Conservation (phyloP, 2,797 vertebrate species). For the Esox masquinongy region DNA sequence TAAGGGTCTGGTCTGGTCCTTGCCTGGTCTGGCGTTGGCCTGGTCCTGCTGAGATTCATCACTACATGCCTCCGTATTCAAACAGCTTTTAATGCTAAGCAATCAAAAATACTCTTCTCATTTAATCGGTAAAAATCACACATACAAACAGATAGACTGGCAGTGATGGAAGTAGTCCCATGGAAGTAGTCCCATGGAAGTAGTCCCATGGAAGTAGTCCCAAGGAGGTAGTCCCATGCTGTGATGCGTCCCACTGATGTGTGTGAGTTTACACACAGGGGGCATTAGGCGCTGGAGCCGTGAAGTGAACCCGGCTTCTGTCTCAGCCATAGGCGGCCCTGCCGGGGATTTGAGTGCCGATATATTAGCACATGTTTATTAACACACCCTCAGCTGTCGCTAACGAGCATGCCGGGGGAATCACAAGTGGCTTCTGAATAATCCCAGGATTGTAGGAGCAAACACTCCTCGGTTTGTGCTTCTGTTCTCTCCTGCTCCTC, state of each 20-base stretch:
- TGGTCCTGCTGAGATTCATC: not conserved
- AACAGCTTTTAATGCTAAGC: not conserved
- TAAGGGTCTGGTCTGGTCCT: too few relatives aligned
- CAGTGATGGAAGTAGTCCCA: too few relatives aligned
- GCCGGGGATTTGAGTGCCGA: constrained; percentile 4
- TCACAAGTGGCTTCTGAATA: not conserved
- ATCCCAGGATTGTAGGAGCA: not conserved
- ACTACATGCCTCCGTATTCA: not conserved
- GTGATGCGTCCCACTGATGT: not conserved
- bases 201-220: too few relatives aligned
- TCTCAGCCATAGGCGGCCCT: constrained; percentile 3
- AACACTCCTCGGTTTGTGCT: not conserved
- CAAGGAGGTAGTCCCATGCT: not conserved
- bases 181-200: too few relatives aligned
- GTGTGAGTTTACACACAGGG: not conserved
- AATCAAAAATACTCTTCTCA: not conserved
- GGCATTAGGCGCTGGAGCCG: not conserved
- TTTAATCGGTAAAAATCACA: not conserved
- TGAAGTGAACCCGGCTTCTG: constrained; percentile 20
- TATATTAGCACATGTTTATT: constrained; percentile 49
- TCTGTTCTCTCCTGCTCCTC: not conserved
- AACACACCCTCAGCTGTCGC: not conserved
- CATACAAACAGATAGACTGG: not conserved
- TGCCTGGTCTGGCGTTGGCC: not conserved
- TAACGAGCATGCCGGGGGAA: not conserved